These are phyloP conservation scores for Nasonia vitripennis DNA, from an alignment of 1,140 invertebrate species.

Conservation along the genomic window DNA sequence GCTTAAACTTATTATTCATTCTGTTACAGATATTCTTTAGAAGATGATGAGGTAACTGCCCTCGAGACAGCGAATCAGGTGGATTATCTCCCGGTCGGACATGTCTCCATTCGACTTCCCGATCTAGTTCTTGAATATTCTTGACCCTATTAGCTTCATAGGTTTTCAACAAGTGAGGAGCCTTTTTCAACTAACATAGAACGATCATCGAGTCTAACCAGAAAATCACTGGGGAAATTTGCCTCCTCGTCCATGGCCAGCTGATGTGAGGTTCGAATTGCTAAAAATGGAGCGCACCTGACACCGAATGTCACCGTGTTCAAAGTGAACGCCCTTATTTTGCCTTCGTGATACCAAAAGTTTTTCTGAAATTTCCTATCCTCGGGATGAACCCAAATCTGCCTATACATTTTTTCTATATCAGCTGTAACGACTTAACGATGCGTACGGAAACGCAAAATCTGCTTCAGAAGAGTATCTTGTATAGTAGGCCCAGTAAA, in stretches of 20 bases:
- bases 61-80: too few relatives aligned
- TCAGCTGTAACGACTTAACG: neutral
- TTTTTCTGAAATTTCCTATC: slow-evolving; percentile 4
- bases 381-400: neutral
- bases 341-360: neutral
- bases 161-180: too few relatives aligned
- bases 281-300: neutral
- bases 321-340: neutral
- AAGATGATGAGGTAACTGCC: too few relatives aligned
- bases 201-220: too few relatives aligned
- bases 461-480: neutral
- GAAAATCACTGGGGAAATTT: too few relatives aligned
- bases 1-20: too few relatives aligned
- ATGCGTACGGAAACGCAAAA: neutral
- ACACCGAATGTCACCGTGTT: neutral
- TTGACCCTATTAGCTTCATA: too few relatives aligned
- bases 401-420: neutral
- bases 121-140: too few relatives aligned
- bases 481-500: neutral
- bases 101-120: too few relatives aligned
- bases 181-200: too few relatives aligned
- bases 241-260: neutral
- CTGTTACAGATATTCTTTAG: too few relatives aligned
- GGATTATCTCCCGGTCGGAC: too few relatives aligned
- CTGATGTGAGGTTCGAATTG: neutral